A percentile compares a stretch with the other conserved stretches of the same genome.
Conservation (phyloP, 2,113 vertebrate species). For the Oreochromis spilurus region DNA sequence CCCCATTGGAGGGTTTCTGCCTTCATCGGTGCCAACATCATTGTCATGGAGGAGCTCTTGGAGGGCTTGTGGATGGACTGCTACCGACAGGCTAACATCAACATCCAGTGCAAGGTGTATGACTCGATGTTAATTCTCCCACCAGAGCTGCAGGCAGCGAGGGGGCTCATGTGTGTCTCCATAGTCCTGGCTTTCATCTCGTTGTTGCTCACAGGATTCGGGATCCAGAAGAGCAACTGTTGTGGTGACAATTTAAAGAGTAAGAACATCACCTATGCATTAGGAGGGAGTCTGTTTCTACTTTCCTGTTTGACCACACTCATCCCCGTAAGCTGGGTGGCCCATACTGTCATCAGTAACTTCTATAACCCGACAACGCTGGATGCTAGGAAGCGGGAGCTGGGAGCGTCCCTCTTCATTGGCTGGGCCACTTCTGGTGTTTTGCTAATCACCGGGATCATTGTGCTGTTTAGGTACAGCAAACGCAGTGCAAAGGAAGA, state of each 20-base stretch:
- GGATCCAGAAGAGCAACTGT: conserved; percentile 58
- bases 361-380: conserved; percentile 64
- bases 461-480: conserved; percentile 57
- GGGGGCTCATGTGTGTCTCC: conserved; percentile 81
- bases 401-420: conserved; percentile 70
- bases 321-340: conserved; percentile 73
- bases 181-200: conserved; percentile 68
- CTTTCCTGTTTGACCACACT: conserved; percentile 61
- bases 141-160: conserved; percentile 72
- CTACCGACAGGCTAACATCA: conserved; percentile 71
- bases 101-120: conserved; percentile 84
- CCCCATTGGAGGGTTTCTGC: conserved; percentile 91
- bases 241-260: conserved; percentile 25
- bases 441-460: conserved; percentile 58
- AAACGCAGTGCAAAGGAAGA: conserved; percentile 39
- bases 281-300: conserved; percentile 63
- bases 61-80: conserved; percentile 95
- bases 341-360: conserved; percentile 59
- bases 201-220: conserved; percentile 54
- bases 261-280: conserved; percentile 64
- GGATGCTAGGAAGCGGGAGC: conserved; percentile 66
- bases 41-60: conserved; percentile 77
- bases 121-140: conserved; percentile 81
- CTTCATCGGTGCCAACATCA: conserved; percentile 78
- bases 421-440: conserved; percentile 70